Conservation (phyloP, 2,888 invertebrate species). For the Leptopterna dolabrata region DNA sequence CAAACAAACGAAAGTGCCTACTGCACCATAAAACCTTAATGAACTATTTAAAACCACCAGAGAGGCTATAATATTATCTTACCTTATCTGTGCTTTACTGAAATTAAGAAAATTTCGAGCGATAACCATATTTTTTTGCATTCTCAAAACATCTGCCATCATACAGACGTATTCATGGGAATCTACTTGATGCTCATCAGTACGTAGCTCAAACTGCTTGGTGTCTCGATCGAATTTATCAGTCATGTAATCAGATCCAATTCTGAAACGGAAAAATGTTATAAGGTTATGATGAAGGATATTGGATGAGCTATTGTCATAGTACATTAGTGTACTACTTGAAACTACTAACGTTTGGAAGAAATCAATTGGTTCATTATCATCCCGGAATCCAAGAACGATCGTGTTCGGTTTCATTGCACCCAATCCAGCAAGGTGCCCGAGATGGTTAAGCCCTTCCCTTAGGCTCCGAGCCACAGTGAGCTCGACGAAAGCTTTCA, state of each 20-base stretch:
- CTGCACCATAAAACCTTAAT: no score
- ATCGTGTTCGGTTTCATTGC: constrained; percentile 99
- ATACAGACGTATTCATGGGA: constrained; percentile 83
- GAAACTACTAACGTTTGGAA: constrained; percentile 73
- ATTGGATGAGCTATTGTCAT: no score
- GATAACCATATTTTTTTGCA: constrained; percentile 94
- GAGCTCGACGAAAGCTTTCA: constrained; percentile 95
- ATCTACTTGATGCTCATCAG: constrained; percentile 68
- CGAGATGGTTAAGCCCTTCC: constrained; percentile 91
- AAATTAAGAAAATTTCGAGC: constrained; percentile 90
- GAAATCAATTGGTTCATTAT: constrained; percentile 79
- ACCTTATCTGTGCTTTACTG: constrained; percentile 74
- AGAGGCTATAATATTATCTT: no score
- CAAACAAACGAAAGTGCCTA: no score
- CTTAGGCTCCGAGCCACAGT: constrained; percentile 87
- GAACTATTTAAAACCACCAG: no score
- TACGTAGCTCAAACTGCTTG: constrained; percentile 70
- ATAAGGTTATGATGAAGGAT: no score
- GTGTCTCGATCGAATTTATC: constrained; percentile 65
- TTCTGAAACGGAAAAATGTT: constrained; percentile 18
- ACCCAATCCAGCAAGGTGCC: constrained; percentile 92
- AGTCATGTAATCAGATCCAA: constrained; percentile 57
- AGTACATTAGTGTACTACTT: no score
- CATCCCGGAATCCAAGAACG: constrained; percentile 92
- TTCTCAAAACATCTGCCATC: constrained; percentile 86